Base-by-base conservation (phyloP, 2,888 invertebrate species). In the Sabatieria punctata region DNA sequence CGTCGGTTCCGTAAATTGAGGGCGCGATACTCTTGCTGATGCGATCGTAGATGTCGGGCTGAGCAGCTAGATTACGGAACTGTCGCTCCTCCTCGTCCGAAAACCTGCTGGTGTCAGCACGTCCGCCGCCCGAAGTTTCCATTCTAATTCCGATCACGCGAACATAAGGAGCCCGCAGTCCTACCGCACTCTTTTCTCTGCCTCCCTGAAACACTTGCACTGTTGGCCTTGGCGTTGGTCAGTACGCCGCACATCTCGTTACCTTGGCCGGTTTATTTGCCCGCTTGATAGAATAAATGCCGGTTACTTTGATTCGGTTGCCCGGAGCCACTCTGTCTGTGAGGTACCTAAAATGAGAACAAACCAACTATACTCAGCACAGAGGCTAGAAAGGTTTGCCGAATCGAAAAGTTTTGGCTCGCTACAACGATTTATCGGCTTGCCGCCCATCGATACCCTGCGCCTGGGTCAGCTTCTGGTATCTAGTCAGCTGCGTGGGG, bases 291-390 rank as follows among this genome's bases (percentile, higher is more conserved):
- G 88, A 91, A 68, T 83, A 95, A 52, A 99, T 84, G 2, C 97
- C 97, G 51, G 91, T 77, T 51, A 97, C 57, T 1, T 55, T 60
- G 19, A 95, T 85, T 47, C 88, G 74, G 59, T 95, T 95, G 1
- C 97, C 97, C 8, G 97, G 97, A 1, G 93, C 89, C 18, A 88
- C 84, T 55, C 79, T 76, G 66, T 99, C 97, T 65, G 93, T 91
- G 47, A 97, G 71, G 64, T 80, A 79, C 47, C 74, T 73, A 56
- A 25, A 56, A 50, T 19, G 23, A 8, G 15, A 30, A 30, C 30
- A 30, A 8, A 30, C 30, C 15, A 11, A 30, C 30, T 30, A 30
- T 8, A 11, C 8, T 8, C 15, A 30, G 15, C 30, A 30, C 30
- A 30, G 8, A 30, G 30, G 15, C 30, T 11, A 30, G 15, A 15